Conservation (phyloP, 2,888 invertebrate genomes). For the Mesodorylaimus sp. region DNA sequence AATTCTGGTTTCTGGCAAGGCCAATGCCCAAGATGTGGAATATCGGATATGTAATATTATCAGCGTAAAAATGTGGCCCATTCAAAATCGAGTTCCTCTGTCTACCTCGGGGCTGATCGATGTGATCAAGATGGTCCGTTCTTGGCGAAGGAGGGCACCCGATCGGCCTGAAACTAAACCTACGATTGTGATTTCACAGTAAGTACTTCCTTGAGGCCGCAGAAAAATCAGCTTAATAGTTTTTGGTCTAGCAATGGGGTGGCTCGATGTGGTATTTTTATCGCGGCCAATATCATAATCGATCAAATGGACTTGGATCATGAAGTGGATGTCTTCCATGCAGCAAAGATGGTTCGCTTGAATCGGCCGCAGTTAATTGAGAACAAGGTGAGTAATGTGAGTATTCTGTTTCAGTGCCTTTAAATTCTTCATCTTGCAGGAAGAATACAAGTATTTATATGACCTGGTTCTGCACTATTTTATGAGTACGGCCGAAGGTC, state of each 20-base stretch:
- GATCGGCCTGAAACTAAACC: slow-evolving; percentile 27
- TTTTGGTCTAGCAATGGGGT: slow-evolving; percentile 57
- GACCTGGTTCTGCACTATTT: slow-evolving; percentile 74
- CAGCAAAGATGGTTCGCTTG: slow-evolving; percentile 83
- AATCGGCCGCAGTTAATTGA: slow-evolving; percentile 89
- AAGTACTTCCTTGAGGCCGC: background rate
- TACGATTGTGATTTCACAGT: slow-evolving; percentile 26
- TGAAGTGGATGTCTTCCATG: slow-evolving; percentile 94
- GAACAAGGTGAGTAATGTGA: slow-evolving; percentile 50
- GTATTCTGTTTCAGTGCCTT: background rate
- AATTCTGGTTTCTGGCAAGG: slow-evolving; percentile 45
- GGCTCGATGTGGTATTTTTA: slow-evolving; percentile 84
- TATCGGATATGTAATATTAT: slow-evolving; percentile 27
- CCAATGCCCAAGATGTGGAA: slow-evolving; percentile 26
- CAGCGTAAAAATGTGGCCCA: slow-evolving; percentile 48
- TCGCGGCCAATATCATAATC: slow-evolving; percentile 93
- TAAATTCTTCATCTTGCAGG: slow-evolving; percentile 43
- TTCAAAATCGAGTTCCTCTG: slow-evolving; percentile 84
- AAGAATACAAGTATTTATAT: slow-evolving; percentile 93
- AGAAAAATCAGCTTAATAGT: background rate
- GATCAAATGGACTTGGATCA: slow-evolving; percentile 95
- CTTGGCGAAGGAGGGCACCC: slow-evolving; percentile 27
- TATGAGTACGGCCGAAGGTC: background rate
- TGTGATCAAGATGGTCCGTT: slow-evolving; percentile 27
- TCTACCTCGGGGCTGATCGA: slow-evolving; percentile 70